Evolutionary conservation across 2,113 vertebrate species (phyloP).

Genomic region (Neoarius graeffei): DNA sequence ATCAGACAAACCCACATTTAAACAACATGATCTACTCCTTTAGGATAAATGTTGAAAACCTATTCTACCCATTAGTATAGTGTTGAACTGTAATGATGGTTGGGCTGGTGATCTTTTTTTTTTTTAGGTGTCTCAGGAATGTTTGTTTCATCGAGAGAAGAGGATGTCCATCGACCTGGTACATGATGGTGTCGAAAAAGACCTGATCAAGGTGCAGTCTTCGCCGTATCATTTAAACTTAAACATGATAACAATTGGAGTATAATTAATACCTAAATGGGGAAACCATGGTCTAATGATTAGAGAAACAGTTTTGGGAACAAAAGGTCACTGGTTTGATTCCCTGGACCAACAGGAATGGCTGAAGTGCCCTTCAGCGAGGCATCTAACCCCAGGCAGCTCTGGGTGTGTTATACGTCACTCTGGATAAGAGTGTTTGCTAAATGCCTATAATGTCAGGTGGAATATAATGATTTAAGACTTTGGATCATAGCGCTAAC

Average conservation of each 20-base stretch:
- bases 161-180: constrained; percentile 92
- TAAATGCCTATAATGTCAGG: neutral
- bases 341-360: too few species aligned
- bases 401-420: too few species aligned
- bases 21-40: neutral
- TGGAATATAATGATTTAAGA: neutral
- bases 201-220: constrained; percentile 79
- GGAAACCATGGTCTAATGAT: too few species aligned
- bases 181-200: constrained; percentile 84
- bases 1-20: neutral
- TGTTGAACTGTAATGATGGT: neutral
- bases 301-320: too few species aligned
- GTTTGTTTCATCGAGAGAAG: constrained; percentile 91
- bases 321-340: too few species aligned
- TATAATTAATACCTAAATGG: neutral
- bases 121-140: constrained; percentile 87
- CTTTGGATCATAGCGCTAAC: neutral
- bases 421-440: too few species aligned
- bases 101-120: neutral
- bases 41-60: neutral
- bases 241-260: neutral
- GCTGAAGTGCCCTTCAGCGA: too few species aligned
- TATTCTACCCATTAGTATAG: neutral
- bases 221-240: neutral
- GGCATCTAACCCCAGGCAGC: too few species aligned